Conservation (phyloP, 2,797 vertebrate genomes). For the Acanthurus lineatus region DNA sequence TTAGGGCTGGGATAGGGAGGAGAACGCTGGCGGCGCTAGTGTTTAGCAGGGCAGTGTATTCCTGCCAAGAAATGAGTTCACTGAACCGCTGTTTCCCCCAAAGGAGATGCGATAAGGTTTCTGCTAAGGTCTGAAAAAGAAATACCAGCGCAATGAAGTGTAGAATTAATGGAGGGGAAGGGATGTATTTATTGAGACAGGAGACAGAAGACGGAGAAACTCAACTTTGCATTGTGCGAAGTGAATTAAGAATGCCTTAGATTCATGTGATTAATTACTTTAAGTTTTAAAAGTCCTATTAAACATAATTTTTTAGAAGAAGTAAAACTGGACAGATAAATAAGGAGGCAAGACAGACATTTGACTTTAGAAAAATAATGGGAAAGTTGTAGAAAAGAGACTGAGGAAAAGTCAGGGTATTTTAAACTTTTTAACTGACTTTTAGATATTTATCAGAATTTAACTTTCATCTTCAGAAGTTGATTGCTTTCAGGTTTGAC, state of each 20-base stretch:
- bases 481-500: not conserved
- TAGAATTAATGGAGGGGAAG: constrained; percentile 11
- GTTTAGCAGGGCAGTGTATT: constrained; percentile 42
- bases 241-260: not conserved
- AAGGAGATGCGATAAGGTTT: constrained; percentile 77
- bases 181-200: constrained; percentile 17
- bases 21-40: constrained; percentile 40
- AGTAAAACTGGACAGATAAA: constrained; percentile 10
- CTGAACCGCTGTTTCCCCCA: constrained; percentile 54
- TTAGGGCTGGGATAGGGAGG: constrained; percentile 45
- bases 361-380: not conserved
- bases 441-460: constrained; percentile 26
- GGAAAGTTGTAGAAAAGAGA: not conserved
- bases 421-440: constrained; percentile 25
- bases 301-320: not conserved
- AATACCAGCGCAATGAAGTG: constrained; percentile 27
- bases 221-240: not conserved
- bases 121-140: constrained; percentile 36
- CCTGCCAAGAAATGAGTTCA: constrained; percentile 80
- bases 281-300: not conserved
- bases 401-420: not conserved
- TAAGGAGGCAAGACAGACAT: not conserved
- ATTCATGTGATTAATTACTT: not conserved
- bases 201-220: constrained; percentile 25
- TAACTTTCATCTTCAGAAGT: constrained; percentile 12